Conservation (phyloP, 2,113 vertebrate species). For the Petroica traversi region DNA sequence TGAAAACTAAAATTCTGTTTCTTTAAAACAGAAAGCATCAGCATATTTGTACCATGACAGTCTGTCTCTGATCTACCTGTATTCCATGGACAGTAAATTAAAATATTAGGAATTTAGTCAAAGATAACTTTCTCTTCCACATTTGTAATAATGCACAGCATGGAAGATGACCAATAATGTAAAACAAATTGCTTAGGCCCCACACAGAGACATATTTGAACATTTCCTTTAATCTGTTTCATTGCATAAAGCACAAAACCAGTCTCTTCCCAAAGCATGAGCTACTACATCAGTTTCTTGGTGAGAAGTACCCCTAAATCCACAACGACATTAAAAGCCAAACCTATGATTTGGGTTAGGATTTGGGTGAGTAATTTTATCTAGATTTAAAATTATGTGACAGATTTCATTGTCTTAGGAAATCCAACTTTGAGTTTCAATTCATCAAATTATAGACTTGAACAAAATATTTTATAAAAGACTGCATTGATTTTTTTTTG, state of each 20-base stretch:
- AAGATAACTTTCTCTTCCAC: background rate
- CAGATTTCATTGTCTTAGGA: background rate
- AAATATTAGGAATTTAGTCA: background rate
- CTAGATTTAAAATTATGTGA: background rate
- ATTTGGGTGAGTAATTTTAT: background rate
- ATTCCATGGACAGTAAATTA: background rate
- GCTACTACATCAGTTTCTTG: background rate
- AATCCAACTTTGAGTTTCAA: background rate
- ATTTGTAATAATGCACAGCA: background rate
- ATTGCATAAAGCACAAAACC: background rate
- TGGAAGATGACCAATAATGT: background rate
- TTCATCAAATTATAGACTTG: background rate
- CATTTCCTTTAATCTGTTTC: background rate
- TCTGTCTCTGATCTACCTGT: background rate
- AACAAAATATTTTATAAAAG: background rate
- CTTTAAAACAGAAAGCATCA: background rate
- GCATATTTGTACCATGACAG: background rate
- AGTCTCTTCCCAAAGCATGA: background rate
- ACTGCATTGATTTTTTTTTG: background rate
- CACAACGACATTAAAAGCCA: background rate
- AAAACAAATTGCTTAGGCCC: background rate
- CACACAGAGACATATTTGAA: background rate
- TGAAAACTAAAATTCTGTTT: background rate
- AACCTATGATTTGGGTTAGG: background rate
- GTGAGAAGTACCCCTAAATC: background rate